A percentile compares a stretch with the other conserved stretches of the same genome.
These are phyloP conservation scores for Trachelus stipa DNA, from an alignment of 2,888 invertebrate genomes.

Conservation along the genomic window DNA sequence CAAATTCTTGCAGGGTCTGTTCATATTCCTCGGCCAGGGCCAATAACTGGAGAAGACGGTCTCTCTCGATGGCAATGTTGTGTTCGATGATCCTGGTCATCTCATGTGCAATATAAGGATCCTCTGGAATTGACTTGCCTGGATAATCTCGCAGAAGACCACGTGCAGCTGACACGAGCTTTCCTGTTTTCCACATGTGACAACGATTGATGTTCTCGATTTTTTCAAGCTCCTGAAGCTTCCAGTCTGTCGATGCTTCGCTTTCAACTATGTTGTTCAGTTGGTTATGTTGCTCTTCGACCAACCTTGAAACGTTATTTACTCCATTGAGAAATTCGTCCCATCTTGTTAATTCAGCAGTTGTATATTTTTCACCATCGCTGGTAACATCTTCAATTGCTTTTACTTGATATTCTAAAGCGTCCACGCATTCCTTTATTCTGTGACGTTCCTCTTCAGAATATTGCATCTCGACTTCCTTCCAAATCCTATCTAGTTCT, in stretches of 20 bases:
- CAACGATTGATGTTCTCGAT: constrained; percentile 77
- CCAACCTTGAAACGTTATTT: constrained; percentile 68
- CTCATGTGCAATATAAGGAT: constrained; percentile 76
- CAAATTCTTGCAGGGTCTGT: constrained; percentile 87
- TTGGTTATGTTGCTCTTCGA: constrained; percentile 60
- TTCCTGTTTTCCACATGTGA: constrained; percentile 72
- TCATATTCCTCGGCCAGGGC: constrained; percentile 88
- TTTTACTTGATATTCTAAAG: constrained; percentile 75
- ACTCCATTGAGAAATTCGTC: constrained; percentile 76
- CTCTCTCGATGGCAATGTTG: constrained; percentile 77
- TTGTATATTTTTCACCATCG: constrained; percentile 70
- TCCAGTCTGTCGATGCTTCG: constrained; percentile 76
- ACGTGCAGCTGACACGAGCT: constrained; percentile 74
- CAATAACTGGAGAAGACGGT: constrained; percentile 80
- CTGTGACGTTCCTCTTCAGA: constrained; percentile 67
- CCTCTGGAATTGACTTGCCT: constrained; percentile 76
- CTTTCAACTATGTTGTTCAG: constrained; percentile 72
- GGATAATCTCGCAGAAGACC: constrained; percentile 77
- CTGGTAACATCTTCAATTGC: constrained; percentile 78
- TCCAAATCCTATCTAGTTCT: constrained; percentile 73
- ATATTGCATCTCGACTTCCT: constrained; percentile 48
- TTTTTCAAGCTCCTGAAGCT: constrained; percentile 77
- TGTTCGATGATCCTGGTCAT: constrained; percentile 78
- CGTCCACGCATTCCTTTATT: constrained; percentile 71
- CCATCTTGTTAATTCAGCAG: constrained; percentile 76